phyloP scores from a whole-genome alignment of 1,140 invertebrate genomes.

The Tetranychus cinnabarinus region DNA sequence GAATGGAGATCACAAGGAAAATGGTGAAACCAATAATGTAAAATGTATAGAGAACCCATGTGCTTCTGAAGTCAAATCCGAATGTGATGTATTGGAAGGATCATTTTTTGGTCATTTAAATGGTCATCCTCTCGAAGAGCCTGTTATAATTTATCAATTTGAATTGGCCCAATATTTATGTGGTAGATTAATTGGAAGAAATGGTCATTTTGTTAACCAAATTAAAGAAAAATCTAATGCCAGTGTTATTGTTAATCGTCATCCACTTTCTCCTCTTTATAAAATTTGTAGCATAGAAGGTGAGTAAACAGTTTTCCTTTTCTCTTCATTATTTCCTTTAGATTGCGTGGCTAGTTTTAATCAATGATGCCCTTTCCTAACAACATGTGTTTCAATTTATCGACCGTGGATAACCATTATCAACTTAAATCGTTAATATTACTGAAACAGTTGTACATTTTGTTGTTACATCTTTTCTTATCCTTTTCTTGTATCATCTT shows the following conservation, averaged over 20 bases:
- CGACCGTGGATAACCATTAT: too few relatives aligned
- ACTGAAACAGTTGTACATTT: too few relatives aligned
- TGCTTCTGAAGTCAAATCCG: too few relatives aligned
- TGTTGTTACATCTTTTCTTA: neutral
- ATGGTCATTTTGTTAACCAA: slow-evolving; percentile 50
- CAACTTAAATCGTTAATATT: too few relatives aligned
- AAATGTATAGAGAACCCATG: too few relatives aligned
- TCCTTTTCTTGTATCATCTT: neutral
- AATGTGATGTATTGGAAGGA: too few relatives aligned
- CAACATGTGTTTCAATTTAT: too few relatives aligned
- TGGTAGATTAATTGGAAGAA: slow-evolving; percentile 61
- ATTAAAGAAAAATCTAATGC: slow-evolving; percentile 53
- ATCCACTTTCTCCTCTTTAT: slow-evolving; percentile 38
- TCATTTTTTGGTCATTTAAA: too few relatives aligned
- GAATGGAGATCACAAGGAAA: too few relatives aligned
- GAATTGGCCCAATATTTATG: slow-evolving; percentile 45
- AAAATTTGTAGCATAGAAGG: slow-evolving; percentile 66
- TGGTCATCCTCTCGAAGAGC: neutral
- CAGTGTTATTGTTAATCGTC: slow-evolving; percentile 46
- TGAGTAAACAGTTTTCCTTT: slow-evolving; percentile 14
- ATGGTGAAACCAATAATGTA: too few relatives aligned
- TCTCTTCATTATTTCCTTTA: neutral
- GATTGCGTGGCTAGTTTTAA: too few relatives aligned
- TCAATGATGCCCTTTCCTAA: too few relatives aligned
- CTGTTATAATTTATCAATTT: slow-evolving; percentile 38